Percentiles rank a stretch among this genome's conserved stretches.
These are phyloP conservation scores for Limulus polyphemus DNA, from an alignment of 2,888 invertebrate genomes.

Conservation along the genomic window DNA sequence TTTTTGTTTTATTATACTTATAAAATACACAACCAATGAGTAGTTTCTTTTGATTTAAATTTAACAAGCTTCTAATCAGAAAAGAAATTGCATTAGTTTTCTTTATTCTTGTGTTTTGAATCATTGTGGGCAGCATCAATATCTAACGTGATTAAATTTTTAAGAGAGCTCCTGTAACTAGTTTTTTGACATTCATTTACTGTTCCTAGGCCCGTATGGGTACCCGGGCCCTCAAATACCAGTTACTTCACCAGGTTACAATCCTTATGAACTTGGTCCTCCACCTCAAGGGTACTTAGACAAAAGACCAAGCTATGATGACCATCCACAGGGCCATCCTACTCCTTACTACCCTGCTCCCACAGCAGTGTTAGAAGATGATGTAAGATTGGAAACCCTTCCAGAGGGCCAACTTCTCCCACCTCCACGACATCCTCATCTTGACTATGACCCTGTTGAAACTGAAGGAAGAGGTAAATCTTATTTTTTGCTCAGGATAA, in stretches of 20 bases:
- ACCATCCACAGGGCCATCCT: conserved; percentile 17
- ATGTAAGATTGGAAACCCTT: conserved; percentile 2
- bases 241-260: conserved; percentile 14
- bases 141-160: neutral
- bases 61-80: too few species aligned
- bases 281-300: conserved; percentile 27
- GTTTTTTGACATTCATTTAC: too few species aligned
- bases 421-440: conserved; percentile 15
- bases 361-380: conserved; percentile 28
- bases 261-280: conserved; percentile 19
- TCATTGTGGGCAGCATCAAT: conserved; percentile 9
- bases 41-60: too few species aligned
- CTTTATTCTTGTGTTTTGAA: neutral
- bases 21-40: too few species aligned
- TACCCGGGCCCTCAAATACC: conserved; percentile 15
- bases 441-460: conserved; percentile 18
- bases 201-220: conserved; percentile 9
- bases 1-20: too few species aligned
- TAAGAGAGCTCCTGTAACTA: too few species aligned
- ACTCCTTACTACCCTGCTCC: conserved; percentile 4
- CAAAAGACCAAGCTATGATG: conserved; percentile 26
- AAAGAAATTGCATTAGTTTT: neutral
- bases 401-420: neutral
- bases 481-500: too few species aligned
- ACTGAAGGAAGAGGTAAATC: conserved; percentile 14